Evolutionary conservation across 2,113 vertebrate genomes (phyloP), one percentile per base, ranked within the genome.

Genomic region (Speoplatyrhinus poulsoni): DNA sequence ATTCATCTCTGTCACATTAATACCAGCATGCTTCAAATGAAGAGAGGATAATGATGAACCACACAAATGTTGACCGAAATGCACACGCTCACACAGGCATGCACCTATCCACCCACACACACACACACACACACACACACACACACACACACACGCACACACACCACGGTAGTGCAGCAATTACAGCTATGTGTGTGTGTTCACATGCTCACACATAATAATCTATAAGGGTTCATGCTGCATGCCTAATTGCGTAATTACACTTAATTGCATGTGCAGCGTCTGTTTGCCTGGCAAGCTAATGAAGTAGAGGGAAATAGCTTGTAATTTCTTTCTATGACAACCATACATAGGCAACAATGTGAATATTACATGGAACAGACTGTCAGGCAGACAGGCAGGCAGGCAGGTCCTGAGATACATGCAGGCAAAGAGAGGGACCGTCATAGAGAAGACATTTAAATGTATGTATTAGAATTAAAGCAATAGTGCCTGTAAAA

Each of bases 231-330:
- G 66, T 77, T 79, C 67, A 83, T 73, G 66, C 69, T 79, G 68
- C 81, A 84, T 77, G 76, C 72, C 79, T 88, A 87, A 89, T 84
- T 85, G 72, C 71, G 75, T 87, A 86, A 90, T 86, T 85, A 85
- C 61, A 79, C 74, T 60, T 85, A 87, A 88, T 83, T 84, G 77
- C 76, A 80, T 82, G 73, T 84, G 75, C 84, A 81, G 67, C 74
- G 70, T 75, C 68, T 77, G 81, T 69, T 83, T 79, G 77, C 67
- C 84, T 79, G 72, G 75, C 83, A 83, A 76, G 69, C 66, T 85
- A 86, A 89, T 85, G 76, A 88, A 79, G 80, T 70, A 62, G 61
- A 64, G 68, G 84, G 71, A 86, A 83, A 80, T 71, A 76, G 77
- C 69, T 72, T 68, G 68, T 70, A 76, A 78, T 75, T 80, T 78